phyloP scores from a whole-genome alignment of 2,113 vertebrate species.

The Parotia lawesii region DNA sequence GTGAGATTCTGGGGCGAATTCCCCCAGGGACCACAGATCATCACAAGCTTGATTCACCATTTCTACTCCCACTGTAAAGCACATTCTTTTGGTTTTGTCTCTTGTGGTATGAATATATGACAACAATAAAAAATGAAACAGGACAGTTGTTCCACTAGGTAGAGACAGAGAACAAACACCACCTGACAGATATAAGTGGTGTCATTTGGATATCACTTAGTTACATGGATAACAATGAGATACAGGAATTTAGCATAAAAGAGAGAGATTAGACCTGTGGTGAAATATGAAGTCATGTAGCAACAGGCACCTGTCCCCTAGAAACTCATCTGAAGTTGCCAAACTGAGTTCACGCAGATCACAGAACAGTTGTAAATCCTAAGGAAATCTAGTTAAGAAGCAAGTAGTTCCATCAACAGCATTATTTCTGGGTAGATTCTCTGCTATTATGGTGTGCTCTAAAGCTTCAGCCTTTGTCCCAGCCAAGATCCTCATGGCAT shows the following conservation, averaged over 20 bases:
- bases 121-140: constrained; percentile 1
- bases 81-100: constrained; percentile 22
- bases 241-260: neutral
- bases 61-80: neutral
- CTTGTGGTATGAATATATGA: neutral
- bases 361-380: neutral
- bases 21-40: neutral
- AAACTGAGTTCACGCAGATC: neutral
- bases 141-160: neutral
- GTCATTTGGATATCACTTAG: neutral
- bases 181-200: constrained; percentile 41
- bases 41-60: neutral
- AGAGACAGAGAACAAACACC: constrained; percentile 14
- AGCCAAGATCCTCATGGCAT: neutral
- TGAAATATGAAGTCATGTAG: neutral
- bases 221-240: neutral
- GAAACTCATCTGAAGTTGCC: neutral
- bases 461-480: neutral
- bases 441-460: neutral
- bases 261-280: neutral
- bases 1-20: neutral
- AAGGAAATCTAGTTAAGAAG: neutral
- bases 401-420: neutral
- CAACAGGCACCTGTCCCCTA: neutral
- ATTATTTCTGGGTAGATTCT: neutral